A percentile compares a stretch with the other conserved stretches of the same genome.
Evolutionary conservation across 2,888 invertebrate genomes (phyloP).

Genomic region (Enoplolaimus lenunculus): DNA sequence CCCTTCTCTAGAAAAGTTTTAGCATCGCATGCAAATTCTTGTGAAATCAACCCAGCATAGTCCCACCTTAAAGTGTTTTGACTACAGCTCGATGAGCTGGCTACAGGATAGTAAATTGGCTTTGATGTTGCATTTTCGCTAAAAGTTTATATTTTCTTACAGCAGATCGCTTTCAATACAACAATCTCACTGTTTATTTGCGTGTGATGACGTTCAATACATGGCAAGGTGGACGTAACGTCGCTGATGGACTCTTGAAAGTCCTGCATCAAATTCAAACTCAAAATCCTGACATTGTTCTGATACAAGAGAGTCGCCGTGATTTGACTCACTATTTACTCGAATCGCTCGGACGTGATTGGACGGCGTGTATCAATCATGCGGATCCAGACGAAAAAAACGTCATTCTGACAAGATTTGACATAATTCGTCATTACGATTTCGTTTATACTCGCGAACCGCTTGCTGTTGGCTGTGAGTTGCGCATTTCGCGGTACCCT

Average conservation of each 20-base stretch:
- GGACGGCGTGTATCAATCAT: neutral
- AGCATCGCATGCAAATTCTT: too few relatives aligned
- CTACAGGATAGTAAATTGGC: too few relatives aligned
- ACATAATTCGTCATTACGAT: neutral
- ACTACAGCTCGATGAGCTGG: too few relatives aligned
- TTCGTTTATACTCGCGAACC: neutral
- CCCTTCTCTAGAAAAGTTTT: too few relatives aligned
- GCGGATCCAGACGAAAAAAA: neutral
- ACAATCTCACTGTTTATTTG: neutral
- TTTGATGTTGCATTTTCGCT: too few relatives aligned
- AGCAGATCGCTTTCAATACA: too few relatives aligned
- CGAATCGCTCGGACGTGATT: neutral
- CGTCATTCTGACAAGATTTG: neutral
- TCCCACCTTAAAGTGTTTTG: too few relatives aligned
- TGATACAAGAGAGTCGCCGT: slow-evolving; percentile 5
- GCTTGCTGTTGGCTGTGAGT: neutral
- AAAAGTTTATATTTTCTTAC: too few relatives aligned
- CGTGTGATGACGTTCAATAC: slow-evolving; percentile 17
- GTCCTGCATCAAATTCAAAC: slow-evolving; percentile 6
- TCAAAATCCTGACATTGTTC: slow-evolving; percentile 4
- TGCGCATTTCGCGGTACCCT: neutral
- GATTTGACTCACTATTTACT: neutral
- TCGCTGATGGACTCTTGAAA: slow-evolving; percentile 7
- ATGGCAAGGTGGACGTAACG: slow-evolving; percentile 6
- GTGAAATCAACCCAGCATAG: too few relatives aligned